phyloP scores from a whole-genome alignment of 2,888 invertebrate species.

The Tachina grossa region DNA sequence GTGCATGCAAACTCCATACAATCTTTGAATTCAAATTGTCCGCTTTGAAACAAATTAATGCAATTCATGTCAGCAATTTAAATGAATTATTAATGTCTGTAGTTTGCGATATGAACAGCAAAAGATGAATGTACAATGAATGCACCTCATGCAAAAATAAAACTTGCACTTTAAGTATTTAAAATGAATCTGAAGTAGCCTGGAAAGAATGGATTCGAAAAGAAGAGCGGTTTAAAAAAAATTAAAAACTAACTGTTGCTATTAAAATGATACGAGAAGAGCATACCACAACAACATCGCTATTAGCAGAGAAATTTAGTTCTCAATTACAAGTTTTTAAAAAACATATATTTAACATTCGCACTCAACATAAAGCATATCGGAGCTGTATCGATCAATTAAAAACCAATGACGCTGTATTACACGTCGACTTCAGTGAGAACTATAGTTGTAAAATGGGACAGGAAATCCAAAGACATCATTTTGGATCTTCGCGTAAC shows the following conservation, averaged over 20 bases:
- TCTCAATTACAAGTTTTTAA: slow-evolving; percentile 54
- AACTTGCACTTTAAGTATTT: slow-evolving; percentile 49
- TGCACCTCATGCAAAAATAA: slow-evolving; percentile 51
- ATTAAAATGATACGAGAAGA: slow-evolving; percentile 56
- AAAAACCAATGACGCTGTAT: slow-evolving; percentile 56
- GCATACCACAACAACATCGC: slow-evolving; percentile 57
- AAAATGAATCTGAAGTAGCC: slow-evolving; percentile 55
- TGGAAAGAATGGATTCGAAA: slow-evolving; percentile 53
- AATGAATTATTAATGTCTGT: slow-evolving; percentile 58
- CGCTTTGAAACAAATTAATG: slow-evolving; percentile 52
- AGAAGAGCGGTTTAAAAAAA: too few species aligned
- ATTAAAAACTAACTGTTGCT: too few species aligned
- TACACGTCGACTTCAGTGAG: slow-evolving; percentile 45
- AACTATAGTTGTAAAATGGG: slow-evolving; percentile 51
- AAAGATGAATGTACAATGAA: slow-evolving; percentile 38
- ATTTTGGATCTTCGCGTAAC: slow-evolving; percentile 55
- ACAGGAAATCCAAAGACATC: slow-evolving; percentile 55
- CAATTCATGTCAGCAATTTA: slow-evolving; percentile 55
- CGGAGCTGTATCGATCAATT: slow-evolving; percentile 44
- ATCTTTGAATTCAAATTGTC: slow-evolving; percentile 52
- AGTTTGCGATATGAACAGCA: slow-evolving; percentile 53
- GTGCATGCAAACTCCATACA: slow-evolving; percentile 54
- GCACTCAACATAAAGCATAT: slow-evolving; percentile 46
- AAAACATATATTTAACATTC: slow-evolving; percentile 40
- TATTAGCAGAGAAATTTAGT: slow-evolving; percentile 55